phyloP scores from a whole-genome alignment of 2,888 invertebrate genomes.

The Pyrgus malvae region DNA sequence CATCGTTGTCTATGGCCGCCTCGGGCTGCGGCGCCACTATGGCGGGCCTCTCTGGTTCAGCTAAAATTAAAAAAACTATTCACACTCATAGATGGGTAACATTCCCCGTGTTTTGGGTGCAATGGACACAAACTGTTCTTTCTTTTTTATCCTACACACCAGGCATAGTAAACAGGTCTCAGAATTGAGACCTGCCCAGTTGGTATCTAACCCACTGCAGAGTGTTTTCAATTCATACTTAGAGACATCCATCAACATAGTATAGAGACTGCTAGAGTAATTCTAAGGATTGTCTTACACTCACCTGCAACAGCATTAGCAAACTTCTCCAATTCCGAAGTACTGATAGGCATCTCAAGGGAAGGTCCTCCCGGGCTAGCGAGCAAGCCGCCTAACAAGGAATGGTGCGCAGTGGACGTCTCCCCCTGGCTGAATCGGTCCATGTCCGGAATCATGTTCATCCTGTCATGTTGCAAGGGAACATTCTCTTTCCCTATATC shows the following conservation, averaged over 20 bases:
- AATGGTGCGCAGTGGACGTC: conserved; percentile 35
- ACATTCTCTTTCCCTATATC: conserved; percentile 32
- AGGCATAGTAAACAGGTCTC: no score
- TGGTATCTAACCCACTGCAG: no score
- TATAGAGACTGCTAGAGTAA: neutral
- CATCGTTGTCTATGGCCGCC: conserved; percentile 89
- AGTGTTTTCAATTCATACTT: no score
- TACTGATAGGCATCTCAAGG: conserved; percentile 66
- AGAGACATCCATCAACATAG: no score
- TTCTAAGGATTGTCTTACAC: neutral
- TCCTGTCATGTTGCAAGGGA: neutral
- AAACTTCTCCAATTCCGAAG: conserved; percentile 64
- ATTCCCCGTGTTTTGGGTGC: no score
- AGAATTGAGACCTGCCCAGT: no score
- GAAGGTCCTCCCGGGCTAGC: conserved; percentile 64
- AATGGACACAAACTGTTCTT: no score
- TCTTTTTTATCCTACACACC: no score
- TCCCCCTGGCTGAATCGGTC: conserved; percentile 48
- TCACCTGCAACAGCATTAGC: conserved; percentile 71
- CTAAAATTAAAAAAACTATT: no score
- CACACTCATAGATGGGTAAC: no score
- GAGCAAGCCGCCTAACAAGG: conserved; percentile 49
- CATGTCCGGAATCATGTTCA: conserved; percentile 45
- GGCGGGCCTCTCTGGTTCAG: neutral
- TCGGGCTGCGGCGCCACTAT: conserved; percentile 87